phyloP scores from a whole-genome alignment of 1,140 invertebrate genomes.

The Popillia japonica region DNA sequence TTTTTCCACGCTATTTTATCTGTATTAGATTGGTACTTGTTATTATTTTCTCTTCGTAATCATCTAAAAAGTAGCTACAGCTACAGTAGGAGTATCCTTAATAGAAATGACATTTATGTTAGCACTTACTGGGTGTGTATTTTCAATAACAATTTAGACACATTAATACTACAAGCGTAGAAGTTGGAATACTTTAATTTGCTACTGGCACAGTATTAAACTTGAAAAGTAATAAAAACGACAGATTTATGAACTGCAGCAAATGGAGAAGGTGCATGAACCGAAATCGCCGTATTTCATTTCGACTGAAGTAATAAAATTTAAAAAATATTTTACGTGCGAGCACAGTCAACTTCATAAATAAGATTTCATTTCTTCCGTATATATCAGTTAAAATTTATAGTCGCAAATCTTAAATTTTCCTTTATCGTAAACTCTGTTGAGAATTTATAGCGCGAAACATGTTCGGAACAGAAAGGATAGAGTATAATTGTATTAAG shows the following conservation, averaged over 20 bases:
- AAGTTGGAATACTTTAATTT: background rate
- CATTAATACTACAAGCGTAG: too few species aligned
- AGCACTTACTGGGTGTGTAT: too few species aligned
- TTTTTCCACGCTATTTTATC: too few species aligned
- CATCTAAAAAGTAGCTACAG: too few species aligned
- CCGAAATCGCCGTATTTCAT: background rate
- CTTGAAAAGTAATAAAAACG: background rate
- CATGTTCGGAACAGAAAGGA: too few species aligned
- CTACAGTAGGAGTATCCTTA: too few species aligned
- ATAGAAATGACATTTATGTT: too few species aligned
- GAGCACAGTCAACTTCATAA: background rate
- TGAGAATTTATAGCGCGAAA: background rate
- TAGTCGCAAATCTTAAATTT: background rate
- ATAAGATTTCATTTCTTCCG: background rate
- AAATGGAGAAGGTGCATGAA: too few species aligned
- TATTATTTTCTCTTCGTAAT: too few species aligned
- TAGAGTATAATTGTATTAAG: too few species aligned
- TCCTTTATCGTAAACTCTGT: background rate
- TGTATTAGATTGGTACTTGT: too few species aligned
- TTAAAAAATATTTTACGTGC: background rate
- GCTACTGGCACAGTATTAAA: background rate
- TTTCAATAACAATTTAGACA: too few species aligned
- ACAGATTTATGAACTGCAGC: background rate
- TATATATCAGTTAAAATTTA: slow-evolving; percentile 6
- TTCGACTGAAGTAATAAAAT: background rate